Evolutionary conservation across 2,888 invertebrate genomes (phyloP), one percentile per base, ranked within the genome.

Genomic region (Leptopilina syphax): DNA sequence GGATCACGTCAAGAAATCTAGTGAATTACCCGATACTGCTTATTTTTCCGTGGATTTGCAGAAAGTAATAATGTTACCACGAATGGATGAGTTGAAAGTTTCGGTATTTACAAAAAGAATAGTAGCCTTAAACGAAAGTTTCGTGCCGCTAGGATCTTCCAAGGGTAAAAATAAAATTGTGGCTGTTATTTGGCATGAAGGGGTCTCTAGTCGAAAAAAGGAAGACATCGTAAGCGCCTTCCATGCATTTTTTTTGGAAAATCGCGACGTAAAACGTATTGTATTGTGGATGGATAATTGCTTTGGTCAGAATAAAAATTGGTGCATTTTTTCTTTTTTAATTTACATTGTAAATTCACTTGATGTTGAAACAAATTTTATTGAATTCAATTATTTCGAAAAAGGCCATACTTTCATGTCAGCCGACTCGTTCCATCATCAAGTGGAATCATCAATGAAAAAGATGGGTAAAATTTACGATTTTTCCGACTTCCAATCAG

Each of bases 381-480:
- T 80, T 66, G 73, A 77, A 47, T 41, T 82, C 3, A 80, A 82
- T 57, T 80, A 80, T 63, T 78, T 80, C 65, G 78, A 76, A 78
- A 66, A 13, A 57, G 78, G 78, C 13, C 80, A 80, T 63, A 80
- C 78, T n/a, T 80, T 78, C 65, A 80, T 80, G 78, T 70, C 78
- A 13, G 77, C 80, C 8, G 77, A 80, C n/a, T 78, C 66, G n/a
- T 80, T 80, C 65, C 78, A 78, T 12, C 78, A 67, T 47, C 78
- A 80, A 57, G 77, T 80, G 10, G 78, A 80, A 76, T 60, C 50
- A 18, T 76, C 78, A 8, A 76, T 78, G 78, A 80, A 80, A 34
- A 78, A 80, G 63, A 79, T 65, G 60, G 68, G 76, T 13, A 73
- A 80, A 44, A 13, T 80, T 3, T 82, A 80, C 57, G 82, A 82